Percentiles rank a stretch among this genome's conserved stretches.
Conservation (phyloP, 2,113 vertebrate genomes). For the Prinia subflava region DNA sequence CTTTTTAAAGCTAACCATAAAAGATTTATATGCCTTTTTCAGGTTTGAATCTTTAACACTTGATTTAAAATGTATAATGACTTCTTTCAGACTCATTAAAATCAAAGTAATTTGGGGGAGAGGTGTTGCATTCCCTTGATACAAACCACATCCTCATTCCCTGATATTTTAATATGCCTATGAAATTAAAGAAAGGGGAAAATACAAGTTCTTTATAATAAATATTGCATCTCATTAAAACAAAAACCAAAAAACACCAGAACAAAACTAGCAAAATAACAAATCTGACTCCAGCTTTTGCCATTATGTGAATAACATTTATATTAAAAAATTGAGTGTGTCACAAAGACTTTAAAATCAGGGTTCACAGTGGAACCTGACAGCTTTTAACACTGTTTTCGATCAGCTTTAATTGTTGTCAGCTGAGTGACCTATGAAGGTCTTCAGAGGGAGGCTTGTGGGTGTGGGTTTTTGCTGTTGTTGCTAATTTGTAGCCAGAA, state of each 20-base stretch:
- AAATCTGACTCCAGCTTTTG: neutral
- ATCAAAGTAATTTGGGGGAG: neutral
- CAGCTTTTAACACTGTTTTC: slow-evolving; percentile 18
- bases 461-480: neutral
- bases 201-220: neutral
- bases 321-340: neutral
- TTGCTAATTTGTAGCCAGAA: neutral
- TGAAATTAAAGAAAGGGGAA: neutral
- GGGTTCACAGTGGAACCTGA: neutral
- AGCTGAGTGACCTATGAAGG: neutral
- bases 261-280: neutral
- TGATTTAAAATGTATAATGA: neutral
- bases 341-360: neutral
- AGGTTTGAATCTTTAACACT: neutral
- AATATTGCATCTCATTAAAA: neutral
- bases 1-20: neutral
- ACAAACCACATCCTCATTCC: neutral
- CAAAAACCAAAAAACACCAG: neutral
- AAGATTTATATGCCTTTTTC: neutral
- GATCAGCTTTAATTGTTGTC: slow-evolving; percentile 52
- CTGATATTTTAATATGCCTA: neutral
- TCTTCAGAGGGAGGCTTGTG: neutral
- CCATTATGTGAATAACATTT: neutral
- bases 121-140: neutral
- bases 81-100: neutral